phyloP scores from a whole-genome alignment of 1,140 invertebrate genomes.

The Drosophila bipectinata region DNA sequence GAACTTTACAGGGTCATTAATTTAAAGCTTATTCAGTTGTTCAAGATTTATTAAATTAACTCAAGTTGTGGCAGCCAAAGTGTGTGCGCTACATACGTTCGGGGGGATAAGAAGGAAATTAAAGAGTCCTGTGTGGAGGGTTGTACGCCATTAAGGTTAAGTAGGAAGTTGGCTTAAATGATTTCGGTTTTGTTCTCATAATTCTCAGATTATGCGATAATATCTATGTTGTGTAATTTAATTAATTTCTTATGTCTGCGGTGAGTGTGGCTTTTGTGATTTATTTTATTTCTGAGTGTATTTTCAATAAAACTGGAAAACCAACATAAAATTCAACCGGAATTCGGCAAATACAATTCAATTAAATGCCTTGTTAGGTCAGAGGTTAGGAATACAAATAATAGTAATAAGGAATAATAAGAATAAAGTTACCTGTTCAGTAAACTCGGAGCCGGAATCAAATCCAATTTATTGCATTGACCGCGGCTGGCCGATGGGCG shows the following conservation, averaged over 20 bases:
- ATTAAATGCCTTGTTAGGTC: conserved; percentile 57
- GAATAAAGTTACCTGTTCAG: conserved; percentile 29
- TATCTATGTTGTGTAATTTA: neutral
- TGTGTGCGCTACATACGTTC: neutral
- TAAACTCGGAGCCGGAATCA: conserved; percentile 41
- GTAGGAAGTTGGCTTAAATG: conserved; percentile 28
- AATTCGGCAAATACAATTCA: conserved; percentile 43
- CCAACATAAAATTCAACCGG: neutral
- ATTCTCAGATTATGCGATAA: conserved; percentile 8
- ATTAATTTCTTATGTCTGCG: neutral
- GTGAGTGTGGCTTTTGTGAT: neutral
- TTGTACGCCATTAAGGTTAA: conserved; percentile 8
- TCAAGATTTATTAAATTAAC: conserved; percentile 84
- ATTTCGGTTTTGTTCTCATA: conserved; percentile 34
- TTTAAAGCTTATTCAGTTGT: conserved; percentile 84
- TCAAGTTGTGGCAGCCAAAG: conserved; percentile 73
- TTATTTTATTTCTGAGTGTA: neutral
- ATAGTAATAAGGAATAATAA: conserved; percentile 41
- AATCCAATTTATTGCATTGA: conserved; percentile 79
- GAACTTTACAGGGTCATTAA: conserved; percentile 84
- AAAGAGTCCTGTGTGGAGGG: neutral
- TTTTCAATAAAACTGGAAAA: neutral
- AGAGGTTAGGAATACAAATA: conserved; percentile 47
- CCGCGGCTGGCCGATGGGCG: conserved; percentile 47
- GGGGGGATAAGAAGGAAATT: conserved; percentile 2